Evolutionary conservation across 1,140 invertebrate genomes (phyloP).

Genomic region (Heliconius hermathena): DNA sequence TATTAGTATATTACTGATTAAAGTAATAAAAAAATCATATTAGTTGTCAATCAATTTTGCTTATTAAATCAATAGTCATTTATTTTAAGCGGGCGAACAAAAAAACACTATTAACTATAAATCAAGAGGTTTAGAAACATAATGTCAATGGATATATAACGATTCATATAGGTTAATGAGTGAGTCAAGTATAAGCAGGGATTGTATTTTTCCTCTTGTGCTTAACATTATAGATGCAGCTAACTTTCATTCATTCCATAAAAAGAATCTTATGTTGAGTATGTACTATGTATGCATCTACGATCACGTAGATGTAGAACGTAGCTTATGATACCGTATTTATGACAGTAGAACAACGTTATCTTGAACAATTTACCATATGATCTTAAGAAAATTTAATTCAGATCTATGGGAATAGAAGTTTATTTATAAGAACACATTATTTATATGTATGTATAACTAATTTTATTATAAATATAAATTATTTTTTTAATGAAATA

Average conservation of each 20-base stretch:
- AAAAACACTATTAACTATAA: background rate
- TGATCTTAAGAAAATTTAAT: too few species aligned
- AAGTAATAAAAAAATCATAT: too few species aligned
- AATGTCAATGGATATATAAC: background rate
- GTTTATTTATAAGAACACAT: too few species aligned
- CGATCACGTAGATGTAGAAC: background rate
- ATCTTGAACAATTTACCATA: too few species aligned
- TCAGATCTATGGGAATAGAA: too few species aligned
- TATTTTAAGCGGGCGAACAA: too few species aligned
- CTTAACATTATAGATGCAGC: conserved; percentile 4
- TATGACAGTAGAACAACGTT: background rate
- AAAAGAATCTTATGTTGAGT: background rate
- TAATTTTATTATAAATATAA: too few species aligned
- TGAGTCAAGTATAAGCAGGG: background rate
- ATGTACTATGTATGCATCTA: background rate
- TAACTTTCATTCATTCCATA: background rate
- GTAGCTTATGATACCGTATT: background rate
- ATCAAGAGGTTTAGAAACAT: background rate
- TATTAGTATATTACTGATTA: too few species aligned
- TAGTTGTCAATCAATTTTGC: too few species aligned
- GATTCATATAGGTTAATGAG: background rate
- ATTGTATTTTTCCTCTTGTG: conserved; percentile 4
- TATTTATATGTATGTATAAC: too few species aligned
- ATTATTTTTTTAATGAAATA: too few species aligned
- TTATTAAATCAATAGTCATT: too few species aligned